Evolutionary conservation across 1,140 invertebrate species (phyloP), one percentile per base, ranked within the genome.

Genomic region (Myzus persicae): DNA sequence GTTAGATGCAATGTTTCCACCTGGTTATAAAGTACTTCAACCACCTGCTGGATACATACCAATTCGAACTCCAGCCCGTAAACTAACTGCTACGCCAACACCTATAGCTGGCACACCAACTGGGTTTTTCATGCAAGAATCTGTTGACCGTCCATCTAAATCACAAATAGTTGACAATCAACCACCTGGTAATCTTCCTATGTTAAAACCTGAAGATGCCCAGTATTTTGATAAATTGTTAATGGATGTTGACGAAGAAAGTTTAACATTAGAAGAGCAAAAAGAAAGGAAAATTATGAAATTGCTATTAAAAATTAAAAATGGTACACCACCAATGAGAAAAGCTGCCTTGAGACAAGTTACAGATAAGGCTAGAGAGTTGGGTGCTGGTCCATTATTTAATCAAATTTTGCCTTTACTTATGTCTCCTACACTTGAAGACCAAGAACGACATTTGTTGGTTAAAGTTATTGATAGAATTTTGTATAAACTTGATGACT

Each of bases 211-310:
- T 0, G 99, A 99, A 96, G 99, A 99, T 96, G 98, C 99, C 44
- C 99, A 99, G 95, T 99, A 99, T 96, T 99, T 99, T 95, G 99
- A 99, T 95, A 99, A 99, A 96, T 96, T 99, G 48, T 95, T 99
- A 85, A 96, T 99, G 59, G 99, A 99, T 95, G 99, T 99, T 20
- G 99, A 99, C 95, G 99, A 99, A 96, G 99, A 99, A 94, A 96
- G 97, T 0, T 96, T 99, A 31, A 98, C 97, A 93, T 98, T 99
- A 2, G 99, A 99, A 95, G 99, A 99, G 95, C 97, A 99, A 94
- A 99, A 99, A 95, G 99, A 99, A 95, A 96, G 99, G 31, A 99
- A 99, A 95, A 99, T 99, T 44, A 99, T 99, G 99, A 99, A 99
- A 95, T 95, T 99, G 6, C 95, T 99, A 92, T 95, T 99, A 67